Evolutionary conservation across 2,113 vertebrate genomes (phyloP), one percentile per base, ranked within the genome.

Genomic region (Ploceus nigricollis): DNA sequence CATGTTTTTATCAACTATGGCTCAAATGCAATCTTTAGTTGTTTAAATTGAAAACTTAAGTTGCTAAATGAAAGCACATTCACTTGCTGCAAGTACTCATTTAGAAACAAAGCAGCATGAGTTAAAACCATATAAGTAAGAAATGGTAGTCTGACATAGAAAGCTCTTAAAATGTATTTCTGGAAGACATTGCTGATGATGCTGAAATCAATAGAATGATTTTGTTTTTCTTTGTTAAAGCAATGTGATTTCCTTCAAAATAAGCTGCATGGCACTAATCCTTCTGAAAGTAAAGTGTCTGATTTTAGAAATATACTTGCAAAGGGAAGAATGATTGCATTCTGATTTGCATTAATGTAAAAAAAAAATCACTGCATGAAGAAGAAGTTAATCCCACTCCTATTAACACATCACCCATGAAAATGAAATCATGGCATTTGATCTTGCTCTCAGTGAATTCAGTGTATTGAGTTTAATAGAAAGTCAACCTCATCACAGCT

Each of bases 371-470:
- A 68, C 44, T 87, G 37, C 39, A 58, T 13, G 33, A 79, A 16
- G 58, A 86, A 73, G 82, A 87, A 79, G 66, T 95, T 96, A 91
- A 91, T 87, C 63, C 68, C 33, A 13, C 28, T 87, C 51, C 56
- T 90, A 57, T 91, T 94, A 96, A 83, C 73, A 69, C 42, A 57
- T 92, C 80, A 93, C 40, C 57, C 61, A 65, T 54, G 54, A 93
- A 93, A 92, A 89, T 86, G 21, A 68, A 91, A 91, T 92, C 82
- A 73, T 37, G 85, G 53, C 54, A 66, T 90, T 88, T 91, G 78
- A 88, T 94, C 92, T 82, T 86, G 28, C 78, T 88, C 42, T 84
- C n/a, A 28, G 47, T 84, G 79, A 90, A 90, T 91, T 94, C 53
- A 79, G 77, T 47, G 54, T n/a, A 70, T 66, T 94, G 57, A 83